Evolutionary conservation across 2,888 invertebrate genomes (phyloP).

Genomic region (Drosophila flavopinicola): DNA sequence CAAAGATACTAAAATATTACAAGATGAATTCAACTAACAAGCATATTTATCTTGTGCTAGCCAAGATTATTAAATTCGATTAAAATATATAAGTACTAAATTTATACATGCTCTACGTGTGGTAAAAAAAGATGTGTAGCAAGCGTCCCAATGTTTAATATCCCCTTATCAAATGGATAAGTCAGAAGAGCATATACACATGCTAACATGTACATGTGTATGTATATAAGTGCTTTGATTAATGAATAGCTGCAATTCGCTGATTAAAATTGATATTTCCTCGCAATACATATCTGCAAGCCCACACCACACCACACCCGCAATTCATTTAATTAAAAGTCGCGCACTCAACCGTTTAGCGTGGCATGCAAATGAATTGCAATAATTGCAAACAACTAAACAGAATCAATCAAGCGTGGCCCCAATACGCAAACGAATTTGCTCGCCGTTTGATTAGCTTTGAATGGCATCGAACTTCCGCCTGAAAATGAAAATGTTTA

Average conservation of each 20-base stretch:
- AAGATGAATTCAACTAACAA: no score
- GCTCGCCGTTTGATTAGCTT: constrained; percentile 60
- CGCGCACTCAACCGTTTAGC: constrained; percentile 55
- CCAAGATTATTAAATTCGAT: no score
- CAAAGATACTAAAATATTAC: no score
- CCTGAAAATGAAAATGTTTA: constrained; percentile 72
- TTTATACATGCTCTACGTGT: no score
- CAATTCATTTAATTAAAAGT: constrained; percentile 60
- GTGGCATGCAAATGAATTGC: constrained; percentile 57
- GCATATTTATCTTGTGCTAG: no score
- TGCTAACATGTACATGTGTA: no score
- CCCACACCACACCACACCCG: constrained; percentile 6
- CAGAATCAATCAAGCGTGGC: constrained; percentile 69
- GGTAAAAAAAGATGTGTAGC: no score
- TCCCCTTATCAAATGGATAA: no score
- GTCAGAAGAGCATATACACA: no score
- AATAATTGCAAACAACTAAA: constrained; percentile 31
- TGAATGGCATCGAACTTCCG: constrained; percentile 56
- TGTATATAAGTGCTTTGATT: no score
- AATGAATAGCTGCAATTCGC: not conserved
- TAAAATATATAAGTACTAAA: no score
- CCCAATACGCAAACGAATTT: constrained; percentile 36
- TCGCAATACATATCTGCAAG: not conserved
- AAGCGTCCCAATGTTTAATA: no score
- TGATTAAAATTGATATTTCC: not conserved